Conservation (phyloP, 2,888 invertebrate genomes). For the Tipula confusa region DNA sequence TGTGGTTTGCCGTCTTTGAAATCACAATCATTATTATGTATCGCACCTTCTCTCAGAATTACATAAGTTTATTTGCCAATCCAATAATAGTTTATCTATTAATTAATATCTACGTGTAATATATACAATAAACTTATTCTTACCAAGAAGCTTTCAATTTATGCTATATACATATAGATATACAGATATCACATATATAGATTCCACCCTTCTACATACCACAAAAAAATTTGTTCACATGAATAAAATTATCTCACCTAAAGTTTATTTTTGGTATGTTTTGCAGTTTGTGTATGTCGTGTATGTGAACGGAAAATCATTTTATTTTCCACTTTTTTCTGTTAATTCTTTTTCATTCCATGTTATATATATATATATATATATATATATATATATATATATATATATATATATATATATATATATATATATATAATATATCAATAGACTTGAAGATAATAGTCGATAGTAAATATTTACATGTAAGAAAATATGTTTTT, state of each 20-base stretch:
- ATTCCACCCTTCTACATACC: not conserved
- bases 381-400: not conserved
- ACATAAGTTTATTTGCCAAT: not conserved
- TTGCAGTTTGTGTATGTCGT: too few species aligned
- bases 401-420: not conserved
- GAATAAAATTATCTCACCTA: not conserved
- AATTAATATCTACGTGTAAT: not conserved
- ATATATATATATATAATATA: not conserved
- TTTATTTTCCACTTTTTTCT: constrained; percentile 9
- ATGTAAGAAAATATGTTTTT: not conserved
- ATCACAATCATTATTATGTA: not conserved
- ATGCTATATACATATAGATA: not conserved
- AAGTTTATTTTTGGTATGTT: not conserved
- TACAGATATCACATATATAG: not conserved
- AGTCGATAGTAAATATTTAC: constrained; percentile 9
- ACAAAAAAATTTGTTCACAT: not conserved
- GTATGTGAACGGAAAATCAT: constrained; percentile 13
- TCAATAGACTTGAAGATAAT: not conserved
- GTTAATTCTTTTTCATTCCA: not conserved
- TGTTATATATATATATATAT: too few species aligned
- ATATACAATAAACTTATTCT: not conserved
- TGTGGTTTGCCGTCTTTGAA: not conserved
- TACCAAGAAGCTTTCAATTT: not conserved
- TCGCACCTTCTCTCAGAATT: not conserved
- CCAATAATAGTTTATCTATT: constrained; percentile 20